Evolutionary conservation across 2,888 invertebrate species (phyloP).

Genomic region (Eustalomyia histrio): DNA sequence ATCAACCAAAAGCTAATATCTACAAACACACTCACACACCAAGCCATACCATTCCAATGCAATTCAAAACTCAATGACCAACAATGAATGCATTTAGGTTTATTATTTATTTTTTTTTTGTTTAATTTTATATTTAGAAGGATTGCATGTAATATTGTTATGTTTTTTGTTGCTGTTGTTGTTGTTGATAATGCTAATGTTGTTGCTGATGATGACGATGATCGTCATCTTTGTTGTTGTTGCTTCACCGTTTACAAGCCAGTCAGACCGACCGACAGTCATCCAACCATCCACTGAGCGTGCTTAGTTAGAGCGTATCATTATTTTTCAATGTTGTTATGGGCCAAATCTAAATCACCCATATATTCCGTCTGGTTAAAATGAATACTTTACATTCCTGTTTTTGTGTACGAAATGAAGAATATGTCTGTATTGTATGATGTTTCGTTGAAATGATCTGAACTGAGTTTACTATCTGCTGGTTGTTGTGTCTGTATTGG

Average conservation of each 20-base stretch:
- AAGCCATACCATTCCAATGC: conserved; percentile 37
- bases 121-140: conserved; percentile 28
- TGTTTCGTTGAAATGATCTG: conserved; percentile 38
- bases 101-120: conserved; percentile 52
- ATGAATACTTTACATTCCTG: conserved; percentile 62
- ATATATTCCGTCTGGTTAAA: conserved; percentile 61
- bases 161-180: conserved; percentile 48
- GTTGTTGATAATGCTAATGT: conserved; percentile 14
- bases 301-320: conserved; percentile 54
- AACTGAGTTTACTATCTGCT: conserved; percentile 9
- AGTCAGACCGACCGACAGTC: conserved; percentile 6
- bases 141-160: conserved; percentile 63
- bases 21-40: conserved; percentile 10
- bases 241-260: no score
- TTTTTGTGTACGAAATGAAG: conserved; percentile 51
- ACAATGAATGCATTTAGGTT: conserved; percentile 55
- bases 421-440: conserved; percentile 46
- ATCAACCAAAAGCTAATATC: conserved; percentile 49
- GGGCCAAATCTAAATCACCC: conserved; percentile 64
- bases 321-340: conserved; percentile 59
- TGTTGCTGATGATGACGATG: conserved; percentile 34
- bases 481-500: conserved; percentile 35
- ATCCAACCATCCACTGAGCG: conserved; percentile 29
- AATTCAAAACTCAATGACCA: conserved; percentile 40
- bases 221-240: conserved; percentile 50